A percentile compares a stretch with the other conserved stretches of the same genome.
phyloP scores from a whole-genome alignment of 2,797 vertebrate genomes.

The Mus spretus region DNA sequence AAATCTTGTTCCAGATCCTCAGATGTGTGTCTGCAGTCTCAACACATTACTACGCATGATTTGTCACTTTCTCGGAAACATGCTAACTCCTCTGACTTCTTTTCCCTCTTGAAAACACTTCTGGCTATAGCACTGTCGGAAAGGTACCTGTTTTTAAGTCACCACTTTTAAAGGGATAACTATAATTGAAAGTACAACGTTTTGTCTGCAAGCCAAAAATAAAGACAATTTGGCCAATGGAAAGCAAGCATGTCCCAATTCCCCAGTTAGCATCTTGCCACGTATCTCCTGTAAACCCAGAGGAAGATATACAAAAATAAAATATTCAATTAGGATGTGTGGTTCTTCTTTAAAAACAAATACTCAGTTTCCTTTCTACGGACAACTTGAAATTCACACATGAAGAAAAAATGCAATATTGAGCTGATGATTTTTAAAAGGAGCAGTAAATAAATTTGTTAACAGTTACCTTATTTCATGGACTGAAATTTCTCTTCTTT shows the following conservation, averaged over 20 bases:
- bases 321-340: not conserved
- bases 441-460: not conserved
- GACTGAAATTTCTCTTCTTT: conserved; percentile 55
- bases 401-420: conserved; percentile 8
- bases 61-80: conserved; percentile 19
- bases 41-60: not conserved
- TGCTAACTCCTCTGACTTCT: not conserved
- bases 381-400: conserved; percentile 32
- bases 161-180: conserved; percentile 51
- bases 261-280: conserved; percentile 49
- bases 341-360: conserved; percentile 54
- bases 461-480: conserved; percentile 34
- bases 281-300: not conserved
- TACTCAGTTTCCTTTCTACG: not conserved
- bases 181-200: conserved; percentile 64
- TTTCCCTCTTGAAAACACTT: not conserved
- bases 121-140: not conserved
- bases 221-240: conserved; percentile 14
- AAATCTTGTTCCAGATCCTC: not conserved
- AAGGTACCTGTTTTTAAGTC: not conserved
- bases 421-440: not conserved
- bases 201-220: conserved; percentile 5
- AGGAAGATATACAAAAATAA: not conserved
- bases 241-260: conserved; percentile 46
- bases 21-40: not conserved